Evolutionary conservation across 2,113 vertebrate genomes (phyloP).

Genomic region (Lycaon pictus): DNA sequence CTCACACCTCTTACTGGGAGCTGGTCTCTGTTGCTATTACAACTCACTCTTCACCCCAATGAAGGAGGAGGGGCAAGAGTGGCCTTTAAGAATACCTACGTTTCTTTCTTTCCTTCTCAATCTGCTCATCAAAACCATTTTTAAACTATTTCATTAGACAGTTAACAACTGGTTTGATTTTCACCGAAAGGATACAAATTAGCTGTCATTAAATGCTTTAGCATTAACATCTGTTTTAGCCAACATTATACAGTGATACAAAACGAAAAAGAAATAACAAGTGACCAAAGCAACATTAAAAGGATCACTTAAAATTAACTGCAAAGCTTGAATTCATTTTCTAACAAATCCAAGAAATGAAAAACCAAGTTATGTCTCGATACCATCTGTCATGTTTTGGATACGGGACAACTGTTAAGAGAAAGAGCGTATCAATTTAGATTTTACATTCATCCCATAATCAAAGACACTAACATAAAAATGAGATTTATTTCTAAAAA

Average conservation of each 20-base stretch:
- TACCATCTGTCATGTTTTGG: background rate
- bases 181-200: background rate
- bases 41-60: conserved; percentile 46
- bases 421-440: background rate
- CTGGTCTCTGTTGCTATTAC: conserved; percentile 57
- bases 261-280: conserved; percentile 51
- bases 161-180: background rate
- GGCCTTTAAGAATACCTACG: background rate
- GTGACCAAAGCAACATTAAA: background rate
- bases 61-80: background rate
- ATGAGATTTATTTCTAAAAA: conserved; percentile 83
- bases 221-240: background rate
- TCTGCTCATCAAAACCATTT: conserved; percentile 38
- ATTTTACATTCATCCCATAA: conserved; percentile 72
- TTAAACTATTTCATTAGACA: conserved; percentile 11
- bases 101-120: conserved; percentile 42
- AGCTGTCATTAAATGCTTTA: background rate
- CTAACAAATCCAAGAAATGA: conserved; percentile 14
- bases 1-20: conserved; percentile 85
- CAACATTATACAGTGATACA: background rate
- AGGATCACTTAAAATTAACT: background rate
- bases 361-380: conserved; percentile 5
- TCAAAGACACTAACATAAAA: conserved; percentile 77
- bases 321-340: background rate
- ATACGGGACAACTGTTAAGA: background rate